A percentile compares a stretch with the other conserved stretches of the same genome.
These are phyloP conservation scores for Hydrozoanthus tunicans DNA, from an alignment of 64 coral and sea anemone genomes.

Conservation along the genomic window DNA sequence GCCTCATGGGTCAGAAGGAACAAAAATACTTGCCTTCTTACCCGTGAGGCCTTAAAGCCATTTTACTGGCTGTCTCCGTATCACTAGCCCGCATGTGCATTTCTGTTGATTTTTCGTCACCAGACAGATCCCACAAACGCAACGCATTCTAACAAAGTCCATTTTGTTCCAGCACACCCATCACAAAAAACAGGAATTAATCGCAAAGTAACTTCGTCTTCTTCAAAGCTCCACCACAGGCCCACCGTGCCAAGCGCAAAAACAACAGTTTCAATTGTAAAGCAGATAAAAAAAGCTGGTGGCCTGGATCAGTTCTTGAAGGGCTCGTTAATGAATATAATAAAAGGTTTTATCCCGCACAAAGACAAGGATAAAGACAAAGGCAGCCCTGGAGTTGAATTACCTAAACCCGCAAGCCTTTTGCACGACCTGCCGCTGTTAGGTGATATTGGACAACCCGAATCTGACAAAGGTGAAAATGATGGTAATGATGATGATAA, in stretches of 20 bases:
- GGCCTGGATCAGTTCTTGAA: slow-evolving; percentile 32
- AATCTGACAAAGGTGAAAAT: slow-evolving; percentile 3
- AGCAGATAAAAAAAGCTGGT: slow-evolving; percentile 11
- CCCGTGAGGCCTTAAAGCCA: too few relatives aligned
- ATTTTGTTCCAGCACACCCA: background rate
- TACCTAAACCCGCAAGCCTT: slow-evolving; percentile 3
- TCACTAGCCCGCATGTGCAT: too few relatives aligned
- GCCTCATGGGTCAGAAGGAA: too few relatives aligned
- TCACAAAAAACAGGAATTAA: background rate
- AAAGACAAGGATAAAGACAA: slow-evolving; percentile 22
- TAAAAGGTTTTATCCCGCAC: slow-evolving; percentile 43
- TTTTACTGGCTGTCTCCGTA: too few relatives aligned
- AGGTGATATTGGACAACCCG: background rate
- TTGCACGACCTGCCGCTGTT: background rate
- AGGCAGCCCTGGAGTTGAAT: background rate
- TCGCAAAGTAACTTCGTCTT: background rate
- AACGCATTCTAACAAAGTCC: too few relatives aligned
- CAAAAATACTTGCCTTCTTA: too few relatives aligned
- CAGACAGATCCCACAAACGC: too few relatives aligned
- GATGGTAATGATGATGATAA: too few relatives aligned
- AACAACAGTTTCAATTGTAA: slow-evolving; percentile 11
- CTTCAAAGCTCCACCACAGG: background rate
- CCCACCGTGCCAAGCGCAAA: background rate
- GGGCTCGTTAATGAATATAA: slow-evolving; percentile 46
- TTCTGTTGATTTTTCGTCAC: too few relatives aligned